Evolutionary conservation across 2,113 vertebrate genomes (phyloP).

Genomic region (Cynocephalus volans): DNA sequence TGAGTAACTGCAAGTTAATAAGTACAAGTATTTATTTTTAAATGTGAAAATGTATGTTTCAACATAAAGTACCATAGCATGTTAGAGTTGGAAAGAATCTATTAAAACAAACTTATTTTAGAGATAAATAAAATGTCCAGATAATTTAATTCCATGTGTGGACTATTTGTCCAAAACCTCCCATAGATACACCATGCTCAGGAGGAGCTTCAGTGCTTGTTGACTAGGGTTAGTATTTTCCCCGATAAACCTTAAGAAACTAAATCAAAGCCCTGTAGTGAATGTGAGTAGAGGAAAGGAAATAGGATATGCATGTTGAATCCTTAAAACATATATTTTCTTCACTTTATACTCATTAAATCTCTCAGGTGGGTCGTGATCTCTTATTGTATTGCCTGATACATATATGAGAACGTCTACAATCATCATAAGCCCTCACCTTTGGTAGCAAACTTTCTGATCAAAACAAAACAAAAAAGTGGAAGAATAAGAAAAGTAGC

Average conservation of each 20-base stretch:
- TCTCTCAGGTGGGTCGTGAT: background rate
- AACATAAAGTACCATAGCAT: background rate
- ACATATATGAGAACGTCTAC: conserved; percentile 18
- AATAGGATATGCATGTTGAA: background rate
- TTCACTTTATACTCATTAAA: conserved; percentile 48
- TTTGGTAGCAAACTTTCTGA: conserved; percentile 26
- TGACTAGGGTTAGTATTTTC: background rate
- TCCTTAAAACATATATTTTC: background rate
- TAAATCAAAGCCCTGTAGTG: background rate
- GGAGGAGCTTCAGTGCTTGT: background rate
- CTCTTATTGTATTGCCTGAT: background rate
- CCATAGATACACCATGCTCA: background rate
- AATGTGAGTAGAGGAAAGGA: background rate
- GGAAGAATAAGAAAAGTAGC: background rate
- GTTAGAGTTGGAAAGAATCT: background rate
- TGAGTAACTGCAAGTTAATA: background rate
- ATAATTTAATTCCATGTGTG: background rate
- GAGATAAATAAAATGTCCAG: background rate
- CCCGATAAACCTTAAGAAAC: background rate
- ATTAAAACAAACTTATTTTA: background rate
- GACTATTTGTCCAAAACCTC: background rate
- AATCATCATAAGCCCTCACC: conserved; percentile 7
- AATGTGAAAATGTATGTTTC: background rate
- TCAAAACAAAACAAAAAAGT: conserved; percentile 54
- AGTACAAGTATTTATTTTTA: background rate